Evolutionary conservation across 2,888 invertebrate species (phyloP).

Genomic region (Clistopyga incitator): DNA sequence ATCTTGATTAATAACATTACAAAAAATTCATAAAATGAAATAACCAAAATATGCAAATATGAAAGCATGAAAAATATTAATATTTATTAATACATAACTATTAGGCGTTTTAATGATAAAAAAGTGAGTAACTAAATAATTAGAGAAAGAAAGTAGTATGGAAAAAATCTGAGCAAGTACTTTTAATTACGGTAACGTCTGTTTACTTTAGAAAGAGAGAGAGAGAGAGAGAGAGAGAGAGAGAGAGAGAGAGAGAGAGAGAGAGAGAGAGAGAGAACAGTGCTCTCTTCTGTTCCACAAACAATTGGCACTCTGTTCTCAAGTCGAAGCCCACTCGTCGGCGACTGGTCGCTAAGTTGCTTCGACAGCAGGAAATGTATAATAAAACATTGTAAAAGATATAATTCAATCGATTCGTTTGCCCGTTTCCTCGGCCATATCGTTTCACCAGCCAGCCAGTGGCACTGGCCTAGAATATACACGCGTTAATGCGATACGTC

Average conservation of each 20-base stretch:
- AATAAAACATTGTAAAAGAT: slow-evolving; percentile 55
- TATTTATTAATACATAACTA: too few species aligned
- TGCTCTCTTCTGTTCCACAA: slow-evolving; percentile 50
- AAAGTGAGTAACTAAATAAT: slow-evolving; percentile 1
- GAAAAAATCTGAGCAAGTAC: slow-evolving; percentile 49
- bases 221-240: not conserved
- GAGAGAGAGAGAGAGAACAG: slow-evolving; percentile 38
- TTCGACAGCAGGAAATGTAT: slow-evolving; percentile 54
- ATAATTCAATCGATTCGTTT: slow-evolving; percentile 63
- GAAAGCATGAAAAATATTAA: too few species aligned
- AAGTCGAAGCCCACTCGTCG: slow-evolving; percentile 14
- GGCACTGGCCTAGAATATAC: slow-evolving; percentile 3
- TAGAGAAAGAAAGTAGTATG: not conserved
- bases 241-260: not conserved
- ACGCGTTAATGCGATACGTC: not conserved
- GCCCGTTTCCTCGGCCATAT: slow-evolving; percentile 38
- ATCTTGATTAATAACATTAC: too few species aligned
- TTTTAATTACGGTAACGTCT: slow-evolving; percentile 48
- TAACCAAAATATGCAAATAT: too few species aligned
- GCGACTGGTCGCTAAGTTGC: slow-evolving; percentile 51
- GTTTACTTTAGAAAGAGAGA: too few species aligned
- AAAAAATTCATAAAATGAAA: too few species aligned
- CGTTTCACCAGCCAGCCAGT: slow-evolving; percentile 5
- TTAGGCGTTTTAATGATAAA: too few species aligned
- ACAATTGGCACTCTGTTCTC: slow-evolving; percentile 65